phyloP scores from a whole-genome alignment of 2,888 invertebrate species.

The Erannis defoliaria region DNA sequence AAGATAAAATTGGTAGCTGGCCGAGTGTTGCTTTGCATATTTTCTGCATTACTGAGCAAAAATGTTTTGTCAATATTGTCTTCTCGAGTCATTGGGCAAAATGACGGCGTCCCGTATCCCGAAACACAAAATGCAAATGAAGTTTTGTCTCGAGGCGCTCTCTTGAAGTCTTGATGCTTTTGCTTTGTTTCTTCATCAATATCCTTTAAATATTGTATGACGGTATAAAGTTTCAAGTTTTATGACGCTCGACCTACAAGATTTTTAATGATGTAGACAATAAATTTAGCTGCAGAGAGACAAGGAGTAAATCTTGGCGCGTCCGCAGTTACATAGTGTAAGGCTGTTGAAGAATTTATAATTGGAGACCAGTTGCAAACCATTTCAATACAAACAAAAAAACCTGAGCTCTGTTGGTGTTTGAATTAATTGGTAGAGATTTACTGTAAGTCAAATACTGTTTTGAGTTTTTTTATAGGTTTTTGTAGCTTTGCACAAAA shows the following conservation, averaged over 20 bases:
- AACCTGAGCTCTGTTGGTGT: too few species aligned
- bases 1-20: slow-evolving; percentile 64
- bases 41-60: slow-evolving; percentile 77
- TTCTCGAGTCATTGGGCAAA: slow-evolving; percentile 69
- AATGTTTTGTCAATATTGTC: slow-evolving; percentile 83
- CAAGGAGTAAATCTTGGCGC: slow-evolving; percentile 33
- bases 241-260: slow-evolving; percentile 52
- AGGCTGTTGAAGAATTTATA: too few species aligned
- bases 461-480: neutral
- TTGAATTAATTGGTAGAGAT: neutral
- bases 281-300: slow-evolving; percentile 49
- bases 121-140: slow-evolving; percentile 69
- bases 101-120: slow-evolving; percentile 61
- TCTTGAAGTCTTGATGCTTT: slow-evolving; percentile 42
- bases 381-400: slow-evolving; percentile 16
- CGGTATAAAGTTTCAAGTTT: slow-evolving; percentile 55
- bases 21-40: slow-evolving; percentile 76
- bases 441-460: neutral
- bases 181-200: slow-evolving; percentile 54
- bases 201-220: slow-evolving; percentile 51
- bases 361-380: slow-evolving; percentile 25
- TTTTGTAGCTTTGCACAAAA: neutral
- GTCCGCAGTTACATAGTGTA: slow-evolving; percentile 17
- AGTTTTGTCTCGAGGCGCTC: slow-evolving; percentile 48
- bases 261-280: slow-evolving; percentile 54